Percentiles rank a stretch among this genome's conserved stretches.
phyloP scores from a whole-genome alignment of 2,797 vertebrate species.

The Nothura maculosa region DNA sequence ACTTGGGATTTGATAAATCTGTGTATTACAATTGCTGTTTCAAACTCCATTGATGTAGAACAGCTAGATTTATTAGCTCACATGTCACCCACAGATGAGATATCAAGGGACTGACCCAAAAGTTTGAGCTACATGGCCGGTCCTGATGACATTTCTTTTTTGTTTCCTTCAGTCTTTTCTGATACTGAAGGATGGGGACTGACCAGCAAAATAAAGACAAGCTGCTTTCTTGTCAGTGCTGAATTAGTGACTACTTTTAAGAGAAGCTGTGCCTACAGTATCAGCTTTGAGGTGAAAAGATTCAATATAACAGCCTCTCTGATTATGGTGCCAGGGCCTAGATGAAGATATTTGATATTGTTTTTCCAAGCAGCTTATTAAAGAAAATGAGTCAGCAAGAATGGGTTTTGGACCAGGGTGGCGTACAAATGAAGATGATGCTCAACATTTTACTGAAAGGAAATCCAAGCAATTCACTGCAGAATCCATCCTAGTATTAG shows the following conservation, averaged over 20 bases:
- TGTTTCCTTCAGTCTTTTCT: background rate
- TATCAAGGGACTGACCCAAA: background rate
- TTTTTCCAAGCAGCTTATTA: background rate
- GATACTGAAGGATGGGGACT: background rate
- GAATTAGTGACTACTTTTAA: background rate
- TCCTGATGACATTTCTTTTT: background rate
- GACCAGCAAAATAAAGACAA: background rate
- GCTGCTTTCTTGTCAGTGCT: background rate
- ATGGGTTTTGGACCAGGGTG: background rate
- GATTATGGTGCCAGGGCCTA: background rate
- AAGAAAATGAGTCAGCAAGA: background rate
- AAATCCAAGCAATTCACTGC: background rate
- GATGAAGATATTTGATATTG: background rate
- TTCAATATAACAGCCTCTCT: background rate
- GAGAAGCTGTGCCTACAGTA: background rate
- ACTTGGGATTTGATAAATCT: background rate
- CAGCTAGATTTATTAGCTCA: background rate
- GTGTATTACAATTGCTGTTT: fast-evolving
- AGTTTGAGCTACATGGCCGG: background rate
- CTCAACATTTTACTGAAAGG: background rate
- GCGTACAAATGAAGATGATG: background rate
- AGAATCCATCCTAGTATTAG: background rate
- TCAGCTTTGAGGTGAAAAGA: background rate
- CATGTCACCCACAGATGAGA: background rate
- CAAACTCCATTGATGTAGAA: background rate